phyloP scores from a whole-genome alignment of 2,113 vertebrate genomes.

The Lates calcarifer region DNA sequence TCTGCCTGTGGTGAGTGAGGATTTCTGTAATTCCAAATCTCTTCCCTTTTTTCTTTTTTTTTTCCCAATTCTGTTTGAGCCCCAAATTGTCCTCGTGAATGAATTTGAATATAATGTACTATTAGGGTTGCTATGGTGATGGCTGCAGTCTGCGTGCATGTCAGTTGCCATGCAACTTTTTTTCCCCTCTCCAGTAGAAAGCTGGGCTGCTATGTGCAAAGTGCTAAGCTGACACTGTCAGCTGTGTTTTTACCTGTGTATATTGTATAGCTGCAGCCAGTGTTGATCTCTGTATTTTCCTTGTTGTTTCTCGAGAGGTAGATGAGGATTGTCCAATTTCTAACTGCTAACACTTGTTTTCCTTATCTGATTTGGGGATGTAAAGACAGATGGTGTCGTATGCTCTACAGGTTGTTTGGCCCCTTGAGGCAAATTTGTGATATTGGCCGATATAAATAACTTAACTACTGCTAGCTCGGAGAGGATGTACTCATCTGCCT shows the following conservation, averaged over 20 bases:
- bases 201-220: slow-evolving; percentile 23
- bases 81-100: slow-evolving; percentile 68
- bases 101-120: slow-evolving; percentile 75
- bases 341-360: no score
- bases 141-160: slow-evolving; percentile 66
- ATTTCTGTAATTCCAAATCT: slow-evolving; percentile 31
- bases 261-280: background rate
- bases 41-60: background rate
- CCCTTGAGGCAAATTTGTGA: no score
- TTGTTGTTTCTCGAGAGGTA: background rate
- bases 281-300: background rate
- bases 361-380: no score
- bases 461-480: no score
- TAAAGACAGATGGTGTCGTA: no score
- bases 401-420: background rate
- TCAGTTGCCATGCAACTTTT: slow-evolving; percentile 80
- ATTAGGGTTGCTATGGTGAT: slow-evolving; percentile 82
- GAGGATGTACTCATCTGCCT: background rate
- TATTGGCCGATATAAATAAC: no score
- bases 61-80: slow-evolving; percentile 28
- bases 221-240: background rate
- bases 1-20: slow-evolving; percentile 12
- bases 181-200: slow-evolving; percentile 35
- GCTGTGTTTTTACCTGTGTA: background rate
- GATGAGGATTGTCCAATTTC: background rate